These are phyloP conservation scores for Parazoanthus swiftii DNA, from an alignment of 92 coral and sea anemone genomes.

Conservation along the genomic window DNA sequence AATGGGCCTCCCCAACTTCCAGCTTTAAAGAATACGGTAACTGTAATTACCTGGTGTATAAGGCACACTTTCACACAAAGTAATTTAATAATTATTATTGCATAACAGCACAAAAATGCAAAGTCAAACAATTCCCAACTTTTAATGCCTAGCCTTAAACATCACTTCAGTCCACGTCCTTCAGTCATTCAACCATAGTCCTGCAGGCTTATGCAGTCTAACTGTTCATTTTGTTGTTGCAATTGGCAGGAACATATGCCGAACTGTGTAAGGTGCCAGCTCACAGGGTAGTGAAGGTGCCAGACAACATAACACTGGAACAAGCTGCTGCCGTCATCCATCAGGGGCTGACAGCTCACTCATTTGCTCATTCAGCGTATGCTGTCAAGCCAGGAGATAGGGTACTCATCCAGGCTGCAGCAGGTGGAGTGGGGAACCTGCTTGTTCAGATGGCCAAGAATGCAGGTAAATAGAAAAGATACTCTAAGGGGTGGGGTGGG, in stretches of 20 bases:
- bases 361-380: conserved; percentile 56
- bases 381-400: conserved; percentile 64
- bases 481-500: not conserved
- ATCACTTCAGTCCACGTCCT: too few species aligned
- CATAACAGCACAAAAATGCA: too few species aligned
- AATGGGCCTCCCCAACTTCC: too few species aligned
- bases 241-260: conserved; percentile 59
- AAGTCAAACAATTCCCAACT: too few species aligned
- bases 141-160: too few species aligned
- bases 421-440: conserved; percentile 78
- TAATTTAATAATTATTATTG: too few species aligned
- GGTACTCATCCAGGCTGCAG: conserved; percentile 70
- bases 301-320: conserved; percentile 62
- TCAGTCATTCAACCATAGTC: too few species aligned
- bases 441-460: conserved; percentile 74
- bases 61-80: too few species aligned
- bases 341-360: conserved; percentile 77
- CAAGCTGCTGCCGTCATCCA: conserved; percentile 74
- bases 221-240: not conserved
- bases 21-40: too few species aligned
- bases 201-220: too few species aligned
- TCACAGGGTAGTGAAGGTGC: conserved; percentile 57
- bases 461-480: conserved; percentile 46
- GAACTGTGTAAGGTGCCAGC: conserved; percentile 68
- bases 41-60: too few species aligned